These are phyloP conservation scores for Ganaspis sp. DNA, from an alignment of 1,140 invertebrate species.

Conservation along the genomic window DNA sequence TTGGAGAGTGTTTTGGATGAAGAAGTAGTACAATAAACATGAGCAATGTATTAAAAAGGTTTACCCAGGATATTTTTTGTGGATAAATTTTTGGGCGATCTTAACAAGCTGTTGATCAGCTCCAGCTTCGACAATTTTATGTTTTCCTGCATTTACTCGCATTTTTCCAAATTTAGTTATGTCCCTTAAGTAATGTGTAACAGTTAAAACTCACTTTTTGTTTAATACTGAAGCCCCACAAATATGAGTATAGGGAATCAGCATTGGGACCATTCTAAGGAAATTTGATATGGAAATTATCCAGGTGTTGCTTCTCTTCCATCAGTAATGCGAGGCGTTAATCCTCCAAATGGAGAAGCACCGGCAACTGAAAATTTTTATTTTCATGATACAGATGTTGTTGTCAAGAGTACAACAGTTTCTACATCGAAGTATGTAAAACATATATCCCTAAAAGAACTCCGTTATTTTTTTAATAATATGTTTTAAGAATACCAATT, in stretches of 20 bases:
- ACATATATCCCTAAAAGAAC: too few species aligned
- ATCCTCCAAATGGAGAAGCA: background rate
- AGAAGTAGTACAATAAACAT: constrained; percentile 12
- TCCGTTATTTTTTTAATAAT: too few species aligned
- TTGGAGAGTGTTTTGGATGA: too few species aligned
- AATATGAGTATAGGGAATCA: constrained; percentile 74
- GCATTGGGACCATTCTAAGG: constrained; percentile 63
- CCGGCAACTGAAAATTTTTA: background rate
- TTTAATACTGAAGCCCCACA: constrained; percentile 76
- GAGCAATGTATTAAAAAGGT: constrained; percentile 2
- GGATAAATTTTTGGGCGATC: constrained; percentile 69
- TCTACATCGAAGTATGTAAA: too few species aligned
- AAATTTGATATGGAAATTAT: constrained; percentile 72
- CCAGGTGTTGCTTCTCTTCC: constrained; percentile 60
- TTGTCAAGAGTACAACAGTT: too few species aligned
- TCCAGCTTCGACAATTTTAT: constrained; percentile 53
- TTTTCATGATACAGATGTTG: too few species aligned
- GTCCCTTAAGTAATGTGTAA: constrained; percentile 73
- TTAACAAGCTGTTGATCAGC: constrained; percentile 69
- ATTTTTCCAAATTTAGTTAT: constrained; percentile 45
- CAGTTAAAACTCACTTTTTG: constrained; percentile 72
- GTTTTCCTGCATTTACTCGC: constrained; percentile 59
- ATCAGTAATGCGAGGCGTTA: constrained; percentile 64
- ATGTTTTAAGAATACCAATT: too few species aligned
- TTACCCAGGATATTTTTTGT: constrained; percentile 75